A percentile compares a stretch with the other conserved stretches of the same genome.
These are phyloP conservation scores for Paedocypris sp. DNA, from an alignment of 2,113 vertebrate genomes.

Conservation along the genomic window DNA sequence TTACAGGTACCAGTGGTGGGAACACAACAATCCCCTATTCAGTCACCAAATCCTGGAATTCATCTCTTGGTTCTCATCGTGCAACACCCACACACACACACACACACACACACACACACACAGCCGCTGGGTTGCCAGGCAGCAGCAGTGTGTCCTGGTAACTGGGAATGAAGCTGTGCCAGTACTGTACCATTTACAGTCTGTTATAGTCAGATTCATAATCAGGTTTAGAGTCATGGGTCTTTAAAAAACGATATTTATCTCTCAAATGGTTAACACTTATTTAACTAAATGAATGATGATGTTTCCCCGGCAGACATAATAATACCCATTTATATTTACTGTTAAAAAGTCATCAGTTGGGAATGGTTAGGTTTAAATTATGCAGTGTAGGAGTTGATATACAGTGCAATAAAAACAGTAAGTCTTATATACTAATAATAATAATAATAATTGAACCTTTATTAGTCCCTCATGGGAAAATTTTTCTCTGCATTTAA, in stretches of 20 bases:
- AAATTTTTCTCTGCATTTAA: no score
- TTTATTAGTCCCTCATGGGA: no score
- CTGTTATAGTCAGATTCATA: not conserved
- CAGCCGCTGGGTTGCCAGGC: constrained; percentile 18
- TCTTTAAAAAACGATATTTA: not conserved
- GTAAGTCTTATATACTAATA: no score
- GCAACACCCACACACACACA: constrained; percentile 6
- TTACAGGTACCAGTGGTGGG: not conserved
- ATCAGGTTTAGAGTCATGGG: not conserved
- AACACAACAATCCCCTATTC: constrained; percentile 15
- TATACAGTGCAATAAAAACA: no score
- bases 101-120: constrained; percentile 10
- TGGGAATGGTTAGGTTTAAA: no score
- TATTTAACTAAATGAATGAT: no score
- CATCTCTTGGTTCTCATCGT: constrained; percentile 6
- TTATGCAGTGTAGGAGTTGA: no score
- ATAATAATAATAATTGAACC: no score
- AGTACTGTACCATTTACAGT: not conserved
- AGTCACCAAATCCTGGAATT: constrained; percentile 14
- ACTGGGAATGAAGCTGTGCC: constrained; percentile 1
- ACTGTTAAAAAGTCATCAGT: no score
- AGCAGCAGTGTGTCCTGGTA: constrained; percentile 13
- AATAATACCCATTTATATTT: no score
- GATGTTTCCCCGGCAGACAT: no score
- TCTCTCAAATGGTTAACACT: no score